Evolutionary conservation across 2,113 vertebrate species (phyloP).

Genomic region (Rhynchomys soricoides): DNA sequence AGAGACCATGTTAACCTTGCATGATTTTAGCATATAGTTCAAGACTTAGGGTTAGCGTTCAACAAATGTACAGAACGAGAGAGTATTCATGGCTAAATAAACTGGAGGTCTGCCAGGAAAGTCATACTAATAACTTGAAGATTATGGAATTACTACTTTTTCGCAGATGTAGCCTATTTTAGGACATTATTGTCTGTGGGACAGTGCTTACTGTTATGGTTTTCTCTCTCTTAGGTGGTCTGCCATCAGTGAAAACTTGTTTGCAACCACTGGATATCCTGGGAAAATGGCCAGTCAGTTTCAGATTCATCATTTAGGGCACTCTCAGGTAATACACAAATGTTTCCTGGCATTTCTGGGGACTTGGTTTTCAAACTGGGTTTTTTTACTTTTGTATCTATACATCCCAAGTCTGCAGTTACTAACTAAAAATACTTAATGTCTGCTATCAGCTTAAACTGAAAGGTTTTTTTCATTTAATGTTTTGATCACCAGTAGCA

Average conservation of each 20-base stretch:
- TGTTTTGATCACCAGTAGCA: constrained; percentile 52
- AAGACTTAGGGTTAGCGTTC: not conserved
- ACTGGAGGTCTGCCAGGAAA: not conserved
- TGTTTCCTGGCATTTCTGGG: not conserved
- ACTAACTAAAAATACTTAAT: constrained; percentile 29
- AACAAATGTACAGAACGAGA: not conserved
- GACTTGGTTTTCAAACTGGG: not conserved
- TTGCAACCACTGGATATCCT: constrained; percentile 96
- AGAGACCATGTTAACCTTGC: not conserved
- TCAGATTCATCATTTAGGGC: constrained; percentile 96
- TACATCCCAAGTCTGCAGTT: not conserved
- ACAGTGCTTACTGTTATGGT: not conserved
- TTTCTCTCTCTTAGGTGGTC: constrained; percentile 91
- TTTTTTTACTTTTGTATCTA: constrained; percentile 6
- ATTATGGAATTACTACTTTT: constrained; percentile 12
- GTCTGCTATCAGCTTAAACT: constrained; percentile 30
- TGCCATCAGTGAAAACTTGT: constrained; percentile 93
- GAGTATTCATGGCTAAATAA: not conserved
- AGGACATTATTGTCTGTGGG: not conserved
- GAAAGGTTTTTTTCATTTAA: not conserved
- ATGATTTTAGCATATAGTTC: not conserved
- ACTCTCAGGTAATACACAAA: constrained; percentile 90
- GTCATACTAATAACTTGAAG: not conserved
- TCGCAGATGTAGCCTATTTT: not conserved
- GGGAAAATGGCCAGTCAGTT: constrained; percentile 94